phyloP scores from a whole-genome alignment of 2,888 invertebrate species.

The Diadromus collaris region DNA sequence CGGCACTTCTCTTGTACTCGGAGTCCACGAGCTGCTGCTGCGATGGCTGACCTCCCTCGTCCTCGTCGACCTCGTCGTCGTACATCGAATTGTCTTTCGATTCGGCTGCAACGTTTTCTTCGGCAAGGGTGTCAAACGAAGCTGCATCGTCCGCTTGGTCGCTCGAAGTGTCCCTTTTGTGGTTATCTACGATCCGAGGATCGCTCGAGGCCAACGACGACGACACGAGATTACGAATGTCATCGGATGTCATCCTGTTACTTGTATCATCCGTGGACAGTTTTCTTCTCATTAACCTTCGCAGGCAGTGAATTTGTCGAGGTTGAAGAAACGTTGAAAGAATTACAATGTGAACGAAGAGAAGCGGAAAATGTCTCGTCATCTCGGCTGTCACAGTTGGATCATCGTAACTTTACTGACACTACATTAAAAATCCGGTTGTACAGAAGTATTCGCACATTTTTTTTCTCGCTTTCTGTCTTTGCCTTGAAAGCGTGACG shows the following conservation, averaged over 20 bases:
- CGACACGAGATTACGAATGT: constrained; percentile 44
- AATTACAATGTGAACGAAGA: constrained; percentile 49
- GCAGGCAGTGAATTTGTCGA: constrained; percentile 36
- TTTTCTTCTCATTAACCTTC: constrained; percentile 66
- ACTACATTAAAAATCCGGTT: constrained; percentile 8
- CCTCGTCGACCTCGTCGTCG: constrained; percentile 46
- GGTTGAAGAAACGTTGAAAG: constrained; percentile 57
- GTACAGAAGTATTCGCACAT: constrained; percentile 23
- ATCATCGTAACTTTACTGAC: constrained; percentile 34
- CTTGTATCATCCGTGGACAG: constrained; percentile 53
- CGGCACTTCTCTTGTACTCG: constrained; percentile 41
- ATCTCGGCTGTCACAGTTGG: constrained; percentile 51
- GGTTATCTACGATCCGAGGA: background rate
- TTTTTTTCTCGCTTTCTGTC: constrained; percentile 50
- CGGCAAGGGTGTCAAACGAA: background rate
- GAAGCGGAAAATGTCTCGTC: constrained; percentile 59
- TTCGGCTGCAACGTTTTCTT: constrained; percentile 27
- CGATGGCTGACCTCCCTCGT: constrained; percentile 21
- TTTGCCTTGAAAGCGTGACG: constrained; percentile 23
- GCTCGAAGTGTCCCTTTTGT: constrained; percentile 42
- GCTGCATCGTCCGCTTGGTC: constrained; percentile 21
- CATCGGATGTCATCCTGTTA: constrained; percentile 45
- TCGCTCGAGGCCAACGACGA: constrained; percentile 41
- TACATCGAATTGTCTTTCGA: constrained; percentile 32
- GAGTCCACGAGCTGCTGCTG: constrained; percentile 32